Conservation (phyloP, 2,797 vertebrate genomes). For the Pipistrellus pipistrellus region DNA sequence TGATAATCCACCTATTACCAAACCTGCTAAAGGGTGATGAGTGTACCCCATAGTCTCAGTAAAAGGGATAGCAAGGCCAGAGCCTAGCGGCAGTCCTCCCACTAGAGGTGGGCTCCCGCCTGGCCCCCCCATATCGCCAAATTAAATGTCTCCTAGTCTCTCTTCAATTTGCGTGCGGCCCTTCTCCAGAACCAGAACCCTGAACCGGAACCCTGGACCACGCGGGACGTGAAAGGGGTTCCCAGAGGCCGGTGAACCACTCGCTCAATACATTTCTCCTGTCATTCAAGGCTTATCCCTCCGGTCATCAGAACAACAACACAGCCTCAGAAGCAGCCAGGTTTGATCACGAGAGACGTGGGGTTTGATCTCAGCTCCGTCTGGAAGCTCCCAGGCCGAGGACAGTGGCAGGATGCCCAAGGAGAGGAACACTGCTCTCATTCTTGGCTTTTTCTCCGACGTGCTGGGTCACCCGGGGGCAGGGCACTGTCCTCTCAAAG, state of each 20-base stretch:
- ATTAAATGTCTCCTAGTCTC: too few species aligned
- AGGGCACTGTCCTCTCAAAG: slow-evolving; percentile 47
- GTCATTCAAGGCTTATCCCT: slow-evolving; percentile 50
- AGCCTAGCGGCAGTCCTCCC: too few species aligned
- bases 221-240: too few species aligned
- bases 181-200: too few species aligned
- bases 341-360: slow-evolving; percentile 65
- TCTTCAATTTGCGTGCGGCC: too few species aligned
- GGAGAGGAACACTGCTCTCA: slow-evolving; percentile 53
- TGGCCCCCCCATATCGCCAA: too few species aligned
- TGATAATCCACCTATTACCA: too few species aligned
- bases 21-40: too few species aligned
- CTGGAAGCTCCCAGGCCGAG: slow-evolving; percentile 57
- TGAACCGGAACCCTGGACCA: too few species aligned
- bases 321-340: slow-evolving; percentile 66
- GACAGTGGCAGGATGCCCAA: slow-evolving; percentile 56
- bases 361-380: slow-evolving; percentile 41
- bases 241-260: background rate
- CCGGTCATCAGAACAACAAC: slow-evolving; percentile 54
- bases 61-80: too few species aligned
- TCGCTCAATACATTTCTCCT: slow-evolving; percentile 30
- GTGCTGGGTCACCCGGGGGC: slow-evolving; percentile 63
- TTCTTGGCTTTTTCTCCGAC: slow-evolving; percentile 55
- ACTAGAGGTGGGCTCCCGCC: too few species aligned
- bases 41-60: too few species aligned